phyloP scores from a whole-genome alignment of 1,140 invertebrate genomes.

The Melitaea cinxia region DNA sequence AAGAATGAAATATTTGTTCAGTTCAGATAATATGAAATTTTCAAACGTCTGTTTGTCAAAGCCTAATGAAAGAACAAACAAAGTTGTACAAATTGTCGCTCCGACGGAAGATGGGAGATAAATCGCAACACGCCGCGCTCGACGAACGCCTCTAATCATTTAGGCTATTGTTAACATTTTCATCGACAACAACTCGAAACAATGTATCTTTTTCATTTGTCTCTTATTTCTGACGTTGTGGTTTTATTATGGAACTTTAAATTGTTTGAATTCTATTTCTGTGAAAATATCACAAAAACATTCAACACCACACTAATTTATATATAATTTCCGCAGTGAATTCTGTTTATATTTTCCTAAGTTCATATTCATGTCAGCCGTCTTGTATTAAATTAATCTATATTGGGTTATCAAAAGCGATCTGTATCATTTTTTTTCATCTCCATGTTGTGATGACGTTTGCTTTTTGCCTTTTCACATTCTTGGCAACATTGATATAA shows the following conservation, averaged over 20 bases:
- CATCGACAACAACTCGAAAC: conserved; percentile 25
- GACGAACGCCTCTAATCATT: conserved; percentile 42
- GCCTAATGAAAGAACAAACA: conserved; percentile 34
- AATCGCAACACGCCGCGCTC: conserved; percentile 34
- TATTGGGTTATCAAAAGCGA: conserved; percentile 12
- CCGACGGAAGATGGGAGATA: conserved; percentile 29
- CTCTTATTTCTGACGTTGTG: conserved; percentile 9
- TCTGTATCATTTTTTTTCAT: conserved; percentile 21
- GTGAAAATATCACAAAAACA: too few species aligned
- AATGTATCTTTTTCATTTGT: conserved; percentile 34
- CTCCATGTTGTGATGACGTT: conserved; percentile 18
- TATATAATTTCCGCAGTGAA: background rate
- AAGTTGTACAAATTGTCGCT: conserved; percentile 32
- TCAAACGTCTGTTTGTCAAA: conserved; percentile 28
- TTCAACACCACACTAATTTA: too few species aligned
- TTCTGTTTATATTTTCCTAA: background rate
- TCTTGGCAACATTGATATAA: conserved; percentile 1
- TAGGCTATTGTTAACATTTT: conserved; percentile 35
- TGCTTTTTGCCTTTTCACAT: conserved; percentile 14
- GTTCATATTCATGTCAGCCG: background rate
- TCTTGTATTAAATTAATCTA: background rate
- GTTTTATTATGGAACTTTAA: background rate
- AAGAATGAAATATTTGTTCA: conserved; percentile 19
- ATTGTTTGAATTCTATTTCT: background rate
- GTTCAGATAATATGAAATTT: conserved; percentile 18